phyloP scores from a whole-genome alignment of 1,140 invertebrate species.

The Sitobion miscanthi region DNA sequence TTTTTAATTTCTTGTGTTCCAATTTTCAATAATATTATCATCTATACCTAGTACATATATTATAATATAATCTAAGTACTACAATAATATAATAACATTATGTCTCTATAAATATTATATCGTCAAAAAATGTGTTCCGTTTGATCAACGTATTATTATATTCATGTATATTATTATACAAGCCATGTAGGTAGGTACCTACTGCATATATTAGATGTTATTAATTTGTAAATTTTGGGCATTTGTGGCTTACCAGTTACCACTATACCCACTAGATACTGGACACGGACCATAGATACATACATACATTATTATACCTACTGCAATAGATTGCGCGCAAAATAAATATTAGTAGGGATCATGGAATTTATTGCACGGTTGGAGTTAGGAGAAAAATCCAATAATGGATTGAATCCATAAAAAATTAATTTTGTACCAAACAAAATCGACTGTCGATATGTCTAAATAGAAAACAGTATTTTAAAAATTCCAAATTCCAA shows the following conservation, averaged over 20 bases:
- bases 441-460: neutral
- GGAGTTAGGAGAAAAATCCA: neutral
- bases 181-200: neutral
- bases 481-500: neutral
- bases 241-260: neutral
- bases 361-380: neutral
- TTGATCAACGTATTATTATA: neutral
- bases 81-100: too few relatives aligned
- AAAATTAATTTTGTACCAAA: neutral
- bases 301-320: neutral
- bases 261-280: neutral
- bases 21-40: neutral
- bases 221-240: neutral
- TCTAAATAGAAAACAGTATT: neutral
- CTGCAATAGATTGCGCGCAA: neutral
- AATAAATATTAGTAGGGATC: neutral
- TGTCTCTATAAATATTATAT: too few relatives aligned
- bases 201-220: neutral
- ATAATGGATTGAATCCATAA: neutral
- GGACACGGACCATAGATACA: neutral
- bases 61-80: neutral
- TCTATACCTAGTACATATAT: neutral
- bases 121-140: too few relatives aligned
- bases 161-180: neutral
- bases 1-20: neutral